Percentiles rank a stretch among this genome's conserved stretches.
Conservation (phyloP, 2,113 vertebrate genomes). For the Cynoglossus semilaevis region DNA sequence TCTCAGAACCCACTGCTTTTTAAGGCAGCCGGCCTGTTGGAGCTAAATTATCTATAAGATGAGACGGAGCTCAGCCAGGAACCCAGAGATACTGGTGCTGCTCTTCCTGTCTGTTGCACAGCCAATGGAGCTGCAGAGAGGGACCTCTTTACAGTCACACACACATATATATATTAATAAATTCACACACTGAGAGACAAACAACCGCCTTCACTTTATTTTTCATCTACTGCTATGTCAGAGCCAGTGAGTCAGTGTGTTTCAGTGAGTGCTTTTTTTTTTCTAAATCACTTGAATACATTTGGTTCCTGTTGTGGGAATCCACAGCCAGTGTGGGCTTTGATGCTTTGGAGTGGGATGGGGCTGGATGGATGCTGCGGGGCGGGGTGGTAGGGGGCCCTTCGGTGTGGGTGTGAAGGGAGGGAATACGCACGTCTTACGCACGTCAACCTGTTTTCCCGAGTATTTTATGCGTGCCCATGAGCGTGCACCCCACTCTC, state of each 20-base stretch:
- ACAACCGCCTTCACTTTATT: conserved; percentile 45
- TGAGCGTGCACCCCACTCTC: conserved; percentile 30
- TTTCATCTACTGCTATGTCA: conserved; percentile 41
- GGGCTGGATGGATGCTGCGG: conserved; percentile 9
- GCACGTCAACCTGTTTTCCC: conserved; percentile 58
- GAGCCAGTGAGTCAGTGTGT: conserved; percentile 49
- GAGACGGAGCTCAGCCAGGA: conserved; percentile 47
- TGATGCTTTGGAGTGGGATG: conserved; percentile 33
- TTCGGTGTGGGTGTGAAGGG: conserved; percentile 26
- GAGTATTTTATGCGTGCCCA: conserved; percentile 29
- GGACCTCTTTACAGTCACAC: conserved; percentile 56
- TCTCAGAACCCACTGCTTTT: conserved; percentile 29
- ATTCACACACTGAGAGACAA: conserved; percentile 11
- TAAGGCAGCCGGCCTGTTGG: conserved; percentile 27
- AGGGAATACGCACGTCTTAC: conserved; percentile 65
- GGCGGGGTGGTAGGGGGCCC: conserved; percentile 1
- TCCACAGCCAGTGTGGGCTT: conserved; percentile 38
- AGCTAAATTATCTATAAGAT: conserved; percentile 71
- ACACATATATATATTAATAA: conserved; percentile 12
- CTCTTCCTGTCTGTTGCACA: conserved; percentile 49
- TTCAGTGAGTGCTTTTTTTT: too few relatives aligned
- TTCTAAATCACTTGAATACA: conserved; percentile 48
- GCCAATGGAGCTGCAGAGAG: conserved; percentile 54
- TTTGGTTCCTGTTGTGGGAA: conserved; percentile 40
- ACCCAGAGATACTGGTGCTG: conserved; percentile 44